These are phyloP conservation scores for Aphrophora alni DNA, from an alignment of 2,888 invertebrate genomes.

Conservation along the genomic window DNA sequence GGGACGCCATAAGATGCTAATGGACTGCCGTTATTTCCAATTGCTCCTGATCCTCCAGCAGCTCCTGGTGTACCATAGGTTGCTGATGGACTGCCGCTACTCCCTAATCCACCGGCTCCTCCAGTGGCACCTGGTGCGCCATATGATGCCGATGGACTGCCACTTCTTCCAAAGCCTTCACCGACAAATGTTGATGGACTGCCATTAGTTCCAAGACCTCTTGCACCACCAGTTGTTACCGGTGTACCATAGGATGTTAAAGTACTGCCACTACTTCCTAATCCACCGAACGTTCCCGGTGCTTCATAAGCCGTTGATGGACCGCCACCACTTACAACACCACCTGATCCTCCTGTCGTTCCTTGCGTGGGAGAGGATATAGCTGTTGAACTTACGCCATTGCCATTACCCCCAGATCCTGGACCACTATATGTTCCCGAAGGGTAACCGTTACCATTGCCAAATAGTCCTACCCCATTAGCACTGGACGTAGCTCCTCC, in stretches of 20 bases:
- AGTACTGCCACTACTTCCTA: not conserved
- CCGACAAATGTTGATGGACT: no score
- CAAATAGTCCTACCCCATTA: not conserved
- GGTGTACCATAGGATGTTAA: not conserved
- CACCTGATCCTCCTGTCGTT: not conserved
- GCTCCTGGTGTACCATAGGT: not conserved
- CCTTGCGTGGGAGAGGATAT: not conserved
- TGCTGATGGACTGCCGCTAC: not conserved
- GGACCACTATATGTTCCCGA: not conserved
- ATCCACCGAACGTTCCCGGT: not conserved
- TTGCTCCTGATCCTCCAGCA: not conserved
- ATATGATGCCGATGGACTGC: not conserved
- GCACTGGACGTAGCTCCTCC: not conserved
- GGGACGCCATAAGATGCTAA: not conserved
- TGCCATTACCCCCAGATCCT: not conserved
- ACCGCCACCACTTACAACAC: not conserved
- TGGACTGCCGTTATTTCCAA: not conserved
- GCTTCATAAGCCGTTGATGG: constrained; percentile 15
- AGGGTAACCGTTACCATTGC: not conserved
- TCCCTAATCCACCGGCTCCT: not conserved
- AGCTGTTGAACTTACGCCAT: no score
- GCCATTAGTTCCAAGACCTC: no score
- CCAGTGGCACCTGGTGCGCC: not conserved
- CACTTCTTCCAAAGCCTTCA: not conserved
- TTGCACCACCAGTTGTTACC: not conserved